A percentile compares a stretch with the other conserved stretches of the same genome.
Conservation (phyloP, 2,888 invertebrate genomes). For the Synergus gifuensis region DNA sequence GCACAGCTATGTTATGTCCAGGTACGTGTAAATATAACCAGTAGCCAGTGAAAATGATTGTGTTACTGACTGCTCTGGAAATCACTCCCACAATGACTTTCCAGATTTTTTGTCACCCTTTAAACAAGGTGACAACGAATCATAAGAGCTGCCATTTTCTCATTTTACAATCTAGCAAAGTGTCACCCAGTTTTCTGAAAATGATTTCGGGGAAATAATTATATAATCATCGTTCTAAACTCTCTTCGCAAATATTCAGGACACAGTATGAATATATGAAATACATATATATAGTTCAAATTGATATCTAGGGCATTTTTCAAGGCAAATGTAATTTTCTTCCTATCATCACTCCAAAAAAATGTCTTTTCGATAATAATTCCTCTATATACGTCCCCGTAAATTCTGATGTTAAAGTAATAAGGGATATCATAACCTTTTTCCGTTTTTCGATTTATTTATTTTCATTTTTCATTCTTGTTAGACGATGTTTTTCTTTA, state of each 20-base stretch:
- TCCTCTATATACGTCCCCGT: too few species aligned
- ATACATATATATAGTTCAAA: too few species aligned
- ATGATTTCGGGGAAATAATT: not conserved
- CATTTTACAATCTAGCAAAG: not conserved
- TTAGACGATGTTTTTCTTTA: not conserved
- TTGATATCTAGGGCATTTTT: too few species aligned
- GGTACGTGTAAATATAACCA: conserved; percentile 14
- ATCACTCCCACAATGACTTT: not conserved
- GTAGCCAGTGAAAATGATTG: conserved; percentile 1
- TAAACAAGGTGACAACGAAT: not conserved
- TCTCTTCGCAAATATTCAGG: too few species aligned
- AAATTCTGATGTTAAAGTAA: not conserved
- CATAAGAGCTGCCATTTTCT: not conserved
- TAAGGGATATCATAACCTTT: not conserved
- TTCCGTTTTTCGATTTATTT: not conserved
- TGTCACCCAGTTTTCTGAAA: not conserved
- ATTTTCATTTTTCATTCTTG: not conserved
- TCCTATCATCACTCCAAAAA: too few species aligned
- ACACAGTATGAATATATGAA: too few species aligned
- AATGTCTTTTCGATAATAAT: too few species aligned
- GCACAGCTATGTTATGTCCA: not conserved
- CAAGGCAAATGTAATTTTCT: too few species aligned
- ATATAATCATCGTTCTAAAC: not conserved
- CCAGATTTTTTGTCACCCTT: not conserved
- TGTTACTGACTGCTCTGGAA: conserved; percentile 5